Conservation (phyloP, 2,113 vertebrate genomes). For the Baryphthengus martii region DNA sequence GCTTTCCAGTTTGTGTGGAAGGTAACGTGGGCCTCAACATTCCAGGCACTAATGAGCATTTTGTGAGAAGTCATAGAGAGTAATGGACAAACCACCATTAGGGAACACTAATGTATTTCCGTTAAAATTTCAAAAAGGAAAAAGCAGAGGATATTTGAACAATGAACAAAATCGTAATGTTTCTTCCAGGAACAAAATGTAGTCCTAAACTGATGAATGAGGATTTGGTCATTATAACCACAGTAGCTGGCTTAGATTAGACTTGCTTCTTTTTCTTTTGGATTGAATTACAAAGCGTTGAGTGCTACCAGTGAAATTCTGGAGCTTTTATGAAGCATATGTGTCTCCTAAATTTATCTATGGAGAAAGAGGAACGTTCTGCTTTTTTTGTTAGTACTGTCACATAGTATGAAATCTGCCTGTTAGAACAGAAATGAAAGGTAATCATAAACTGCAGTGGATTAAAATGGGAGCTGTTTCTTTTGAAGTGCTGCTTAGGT, state of each 20-base stretch:
- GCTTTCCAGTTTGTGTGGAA: not conserved
- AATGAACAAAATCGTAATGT: not conserved
- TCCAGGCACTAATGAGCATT: not conserved
- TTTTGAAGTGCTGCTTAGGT: not conserved
- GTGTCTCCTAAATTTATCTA: not conserved
- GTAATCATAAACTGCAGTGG: not conserved
- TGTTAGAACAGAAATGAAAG: not conserved
- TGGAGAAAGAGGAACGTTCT: not conserved
- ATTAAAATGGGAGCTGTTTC: not conserved
- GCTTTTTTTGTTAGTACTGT: not conserved
- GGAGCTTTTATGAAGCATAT: not conserved
- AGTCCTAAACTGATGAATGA: not conserved
- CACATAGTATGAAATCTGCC: not conserved
- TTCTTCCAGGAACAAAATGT: not conserved
- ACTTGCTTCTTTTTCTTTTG: not conserved
- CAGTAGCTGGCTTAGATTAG: not conserved
- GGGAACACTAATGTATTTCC: not conserved
- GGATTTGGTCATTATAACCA: not conserved
- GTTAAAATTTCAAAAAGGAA: not conserved
- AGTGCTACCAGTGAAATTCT: not conserved
- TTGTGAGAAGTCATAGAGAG: not conserved
- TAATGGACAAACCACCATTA: not conserved
- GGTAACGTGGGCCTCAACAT: not conserved
- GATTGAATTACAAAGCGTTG: not conserved
- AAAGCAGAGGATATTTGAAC: not conserved